These are phyloP conservation scores for Scylla paramamosain DNA, from an alignment of 1,140 invertebrate genomes.

Conservation along the genomic window DNA sequence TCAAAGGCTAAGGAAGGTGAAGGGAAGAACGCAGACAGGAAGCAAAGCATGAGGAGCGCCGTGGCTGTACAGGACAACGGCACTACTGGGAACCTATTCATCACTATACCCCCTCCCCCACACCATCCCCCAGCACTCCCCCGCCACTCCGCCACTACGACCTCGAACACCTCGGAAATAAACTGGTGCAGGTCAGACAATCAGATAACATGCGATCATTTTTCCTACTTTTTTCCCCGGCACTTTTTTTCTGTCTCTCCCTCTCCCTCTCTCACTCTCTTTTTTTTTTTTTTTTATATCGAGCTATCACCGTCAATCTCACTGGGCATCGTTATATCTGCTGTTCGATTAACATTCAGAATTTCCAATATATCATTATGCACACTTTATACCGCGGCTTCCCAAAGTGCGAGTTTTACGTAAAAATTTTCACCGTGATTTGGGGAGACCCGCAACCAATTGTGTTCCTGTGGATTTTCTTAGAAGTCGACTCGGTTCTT, in stretches of 20 bases:
- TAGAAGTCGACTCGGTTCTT: background rate
- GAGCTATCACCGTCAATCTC: slow-evolving; percentile 3
- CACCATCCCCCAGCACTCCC: background rate
- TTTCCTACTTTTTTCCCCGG: background rate
- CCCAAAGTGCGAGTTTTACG: background rate
- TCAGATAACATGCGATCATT: slow-evolving; percentile 23
- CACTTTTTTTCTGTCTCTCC: too few species aligned
- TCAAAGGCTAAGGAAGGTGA: too few species aligned
- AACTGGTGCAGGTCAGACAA: slow-evolving; percentile 20
- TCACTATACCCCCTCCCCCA: background rate
- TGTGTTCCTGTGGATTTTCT: background rate
- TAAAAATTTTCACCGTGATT: background rate
- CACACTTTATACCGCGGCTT: background rate
- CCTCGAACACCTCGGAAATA: background rate
- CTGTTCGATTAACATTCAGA: background rate
- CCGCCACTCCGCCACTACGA: background rate
- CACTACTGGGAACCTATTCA: too few species aligned
- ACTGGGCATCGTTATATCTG: background rate
- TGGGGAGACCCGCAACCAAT: background rate
- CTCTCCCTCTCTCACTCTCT: background rate
- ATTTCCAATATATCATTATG: slow-evolving; percentile 25
- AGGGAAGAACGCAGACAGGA: too few species aligned
- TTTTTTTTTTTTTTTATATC: background rate
- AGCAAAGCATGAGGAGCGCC: too few species aligned
- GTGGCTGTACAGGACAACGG: too few species aligned